A percentile compares a stretch with the other conserved stretches of the same genome.
These are phyloP conservation scores for Marmota monax DNA, from an alignment of 2,113 vertebrate genomes.

Conservation along the genomic window DNA sequence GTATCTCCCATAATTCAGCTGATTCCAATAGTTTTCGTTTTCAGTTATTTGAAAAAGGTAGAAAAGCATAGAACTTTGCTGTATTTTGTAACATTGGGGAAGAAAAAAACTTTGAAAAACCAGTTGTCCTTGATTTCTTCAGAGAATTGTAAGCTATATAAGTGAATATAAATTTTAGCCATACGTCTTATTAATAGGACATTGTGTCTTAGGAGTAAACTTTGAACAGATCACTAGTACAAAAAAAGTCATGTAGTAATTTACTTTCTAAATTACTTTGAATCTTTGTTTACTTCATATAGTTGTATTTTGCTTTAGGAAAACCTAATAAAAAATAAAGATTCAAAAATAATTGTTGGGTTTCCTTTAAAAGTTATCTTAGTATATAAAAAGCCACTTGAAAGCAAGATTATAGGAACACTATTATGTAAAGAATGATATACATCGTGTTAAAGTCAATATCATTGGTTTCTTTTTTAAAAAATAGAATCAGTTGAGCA, in stretches of 20 bases:
- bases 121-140: neutral
- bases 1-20: neutral
- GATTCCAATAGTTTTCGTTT: conserved; percentile 48
- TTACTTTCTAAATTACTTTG: conserved; percentile 37
- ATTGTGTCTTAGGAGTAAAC: conserved; percentile 6
- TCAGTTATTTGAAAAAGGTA: conserved; percentile 54
- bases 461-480: conserved; percentile 20
- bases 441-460: conserved; percentile 51
- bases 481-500: conserved; percentile 68
- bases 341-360: conserved; percentile 10
- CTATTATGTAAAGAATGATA: conserved; percentile 12
- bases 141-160: conserved; percentile 14
- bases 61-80: conserved; percentile 38
- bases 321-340: conserved; percentile 34
- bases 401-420: conserved; percentile 40
- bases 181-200: neutral
- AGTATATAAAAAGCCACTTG: conserved; percentile 29
- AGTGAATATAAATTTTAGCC: conserved; percentile 3
- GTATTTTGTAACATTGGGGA: conserved; percentile 23
- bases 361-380: conserved; percentile 50
- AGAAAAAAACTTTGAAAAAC: conserved; percentile 25
- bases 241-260: conserved; percentile 43
- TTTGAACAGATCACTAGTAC: conserved; percentile 28
- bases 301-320: conserved; percentile 9
- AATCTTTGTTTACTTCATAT: conserved; percentile 19